phyloP scores from a whole-genome alignment of 2,113 vertebrate species.

The Phocoena sinus region DNA sequence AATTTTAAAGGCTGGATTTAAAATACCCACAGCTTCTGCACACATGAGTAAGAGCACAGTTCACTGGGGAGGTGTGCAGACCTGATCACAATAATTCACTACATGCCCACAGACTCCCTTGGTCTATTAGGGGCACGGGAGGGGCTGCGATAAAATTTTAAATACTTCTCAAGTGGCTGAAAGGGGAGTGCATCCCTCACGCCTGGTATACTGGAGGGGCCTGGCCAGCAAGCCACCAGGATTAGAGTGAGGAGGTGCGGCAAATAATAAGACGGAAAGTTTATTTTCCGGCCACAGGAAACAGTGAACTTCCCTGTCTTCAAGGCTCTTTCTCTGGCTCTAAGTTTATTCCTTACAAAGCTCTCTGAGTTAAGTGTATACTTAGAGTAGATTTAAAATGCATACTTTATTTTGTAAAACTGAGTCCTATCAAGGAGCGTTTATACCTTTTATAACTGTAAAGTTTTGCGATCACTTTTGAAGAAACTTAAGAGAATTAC shows the following conservation, averaged over 20 bases:
- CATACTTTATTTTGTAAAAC: conserved; percentile 63
- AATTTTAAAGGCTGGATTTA: neutral
- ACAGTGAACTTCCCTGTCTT: conserved; percentile 54
- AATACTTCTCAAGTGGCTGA: neutral
- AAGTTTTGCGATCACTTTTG: conserved; percentile 71
- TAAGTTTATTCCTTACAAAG: conserved; percentile 33
- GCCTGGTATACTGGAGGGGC: neutral
- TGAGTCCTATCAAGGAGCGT: conserved; percentile 63
- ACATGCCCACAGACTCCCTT: neutral
- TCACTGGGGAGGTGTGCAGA: neutral
- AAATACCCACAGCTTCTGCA: neutral
- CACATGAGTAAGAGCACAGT: neutral
- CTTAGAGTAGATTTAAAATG: conserved; percentile 40
- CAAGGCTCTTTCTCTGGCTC: conserved; percentile 33
- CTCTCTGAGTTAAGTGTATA: neutral
- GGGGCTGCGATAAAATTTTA: neutral
- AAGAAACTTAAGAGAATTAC: conserved; percentile 67
- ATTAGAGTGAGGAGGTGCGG: neutral
- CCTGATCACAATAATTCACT: neutral
- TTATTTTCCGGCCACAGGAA: conserved; percentile 37
- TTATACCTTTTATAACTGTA: conserved; percentile 68
- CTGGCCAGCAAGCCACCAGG: neutral
- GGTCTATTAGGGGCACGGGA: neutral
- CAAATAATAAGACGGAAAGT: conserved; percentile 40
- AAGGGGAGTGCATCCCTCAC: neutral